Base-by-base conservation (phyloP, 2,888 invertebrate genomes). In the Nymphalis polychloros region DNA sequence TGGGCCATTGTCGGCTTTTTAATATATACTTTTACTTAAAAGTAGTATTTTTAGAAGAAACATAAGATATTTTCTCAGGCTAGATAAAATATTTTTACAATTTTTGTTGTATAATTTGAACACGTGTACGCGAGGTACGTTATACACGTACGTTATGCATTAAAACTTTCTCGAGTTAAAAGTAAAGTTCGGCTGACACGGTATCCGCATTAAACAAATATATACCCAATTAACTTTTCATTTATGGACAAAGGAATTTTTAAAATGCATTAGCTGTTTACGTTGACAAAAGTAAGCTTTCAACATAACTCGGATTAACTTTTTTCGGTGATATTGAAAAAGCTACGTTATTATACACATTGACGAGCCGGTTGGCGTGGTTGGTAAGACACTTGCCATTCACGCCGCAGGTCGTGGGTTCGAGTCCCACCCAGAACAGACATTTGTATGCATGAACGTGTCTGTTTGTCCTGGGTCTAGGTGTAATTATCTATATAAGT, bases 181-280 rank as follows among this genome's bases (percentile, higher is more conserved):
- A 81, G 78, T 77, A 75, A 85, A 88, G 85, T 87, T 84, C 71
- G 73, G 75, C 79, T 77, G 81, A 88, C 87, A 88, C 70, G 86
- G 82, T 78, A 84, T 84, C 81, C 81, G 81, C 89, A 89, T 90
- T 87, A 88, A 76, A 82, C 79, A 86, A 86, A 88, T 86, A 87
- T 83, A 77, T 79, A 76, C 78, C 78, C 79, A 81, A 85, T 84
- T 78, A 80, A 77, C 72, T 72, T 70, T 72, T 72, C 72, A 74
- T 75, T 76, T 75, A 76, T 70, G 70, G 53, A 71, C 67, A 68
- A 57, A 53, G 64, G 50, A 67, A 70, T 69, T 69, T 69, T 63
- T 55, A 63, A 67, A 35, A 52, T 49, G 20, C 20, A 57, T 64
- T 59, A 62, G 55, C 50, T 20, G 41, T 63, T 65, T 59, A 31